Base-by-base conservation (phyloP, 2,113 vertebrate species). In the Gallinago jamesoni region DNA sequence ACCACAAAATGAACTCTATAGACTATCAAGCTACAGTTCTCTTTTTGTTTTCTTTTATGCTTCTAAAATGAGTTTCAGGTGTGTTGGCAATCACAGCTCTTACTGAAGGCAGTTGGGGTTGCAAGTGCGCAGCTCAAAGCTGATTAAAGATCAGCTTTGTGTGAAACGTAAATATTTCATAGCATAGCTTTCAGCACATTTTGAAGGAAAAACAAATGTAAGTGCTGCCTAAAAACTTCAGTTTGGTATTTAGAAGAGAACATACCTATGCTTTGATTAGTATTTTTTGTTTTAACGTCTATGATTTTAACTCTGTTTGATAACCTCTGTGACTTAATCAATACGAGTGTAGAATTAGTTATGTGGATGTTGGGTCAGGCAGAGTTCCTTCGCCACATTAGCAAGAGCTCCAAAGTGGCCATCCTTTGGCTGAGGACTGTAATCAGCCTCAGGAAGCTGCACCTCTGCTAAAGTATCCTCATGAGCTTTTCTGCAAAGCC, bases 111-210 rank as follows among this genome's bases (percentile, higher is more conserved):
- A 60, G 39, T 30, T 86, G 43, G 33, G 73, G 67, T 80, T 60
- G 33, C 43, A 89, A 81, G 48, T 56, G 19, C 53, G 88, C 56
- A 35, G 82, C 68, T 81, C 43, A 64, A 78, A 92, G 52, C 35
- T 93, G 64, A 94, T 93, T 94, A 87, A 84, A 87, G 66, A 84
- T 73, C 57, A 64, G 39, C 30, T 94, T 81, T 68, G 21, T 75
- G 76, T 91, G 63, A 94, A 90, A 94, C 28, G 7, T 91, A 87
- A 95, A 94, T 84, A 89, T 96, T 96, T 87, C 69, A 79, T 89
- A 75, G 37, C 24, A 18, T 37, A 89, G 13, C 24, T 87, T 68
- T 91, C 74, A 93, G 27, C 15, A 15, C 43, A 12, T 77, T 92
- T 72, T 87, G 86, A 84, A 80, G 33, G 11, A 60, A 84, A 95